Evolutionary conservation across 2,888 invertebrate species (phyloP), one percentile per base, ranked within the genome.

Genomic region (Bimastos eiseni): DNA sequence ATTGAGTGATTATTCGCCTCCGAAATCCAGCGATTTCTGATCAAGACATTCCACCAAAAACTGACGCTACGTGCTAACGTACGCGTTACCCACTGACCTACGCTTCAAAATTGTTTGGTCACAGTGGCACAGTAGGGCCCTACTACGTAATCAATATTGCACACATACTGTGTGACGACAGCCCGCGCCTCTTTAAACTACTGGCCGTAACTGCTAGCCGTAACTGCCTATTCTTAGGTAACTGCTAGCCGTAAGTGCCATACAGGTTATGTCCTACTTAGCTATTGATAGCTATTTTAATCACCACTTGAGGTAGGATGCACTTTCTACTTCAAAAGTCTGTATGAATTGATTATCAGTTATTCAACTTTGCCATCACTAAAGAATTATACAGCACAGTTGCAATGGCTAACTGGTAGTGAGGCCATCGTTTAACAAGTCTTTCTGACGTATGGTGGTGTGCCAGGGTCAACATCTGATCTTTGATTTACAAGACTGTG

Each of bases 271-370:
- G n/a, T 13, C 70, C 70, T 70, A 11, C 70, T 70, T n/a, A 70
- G 70, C 70, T n/a, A 70, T n/a, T 70, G 70, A 70, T 70, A n/a
- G 70, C 70, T 70, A 70, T 70, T 70, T 70, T 70, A 70, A 70
- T 70, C 70, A 11, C 70, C 70, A n/a, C 70, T 70, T 70, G 70
- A 70, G 17, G 70, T n/a, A 70, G n/a, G 70, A n/a, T 70, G 70
- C 70, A n/a, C n/a, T 30, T 70, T 30, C 70, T 70, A 30, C 70
- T 30, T 70, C 70, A n/a, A 55, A 44, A n/a, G 70, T n/a, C 70
- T n/a, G 70, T 70, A 5, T 70, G 70, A 70, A 70, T 70, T 70
- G n/a, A 70, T n/a, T 70, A 70, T 70, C 70, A n/a, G 70, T n/a
- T 70, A 30, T 70, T 70, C 70, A n/a, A 70, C 8, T 70, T 70